Evolutionary conservation across 1,140 invertebrate genomes (phyloP).

Genomic region (Belonocnema kinseyi): DNA sequence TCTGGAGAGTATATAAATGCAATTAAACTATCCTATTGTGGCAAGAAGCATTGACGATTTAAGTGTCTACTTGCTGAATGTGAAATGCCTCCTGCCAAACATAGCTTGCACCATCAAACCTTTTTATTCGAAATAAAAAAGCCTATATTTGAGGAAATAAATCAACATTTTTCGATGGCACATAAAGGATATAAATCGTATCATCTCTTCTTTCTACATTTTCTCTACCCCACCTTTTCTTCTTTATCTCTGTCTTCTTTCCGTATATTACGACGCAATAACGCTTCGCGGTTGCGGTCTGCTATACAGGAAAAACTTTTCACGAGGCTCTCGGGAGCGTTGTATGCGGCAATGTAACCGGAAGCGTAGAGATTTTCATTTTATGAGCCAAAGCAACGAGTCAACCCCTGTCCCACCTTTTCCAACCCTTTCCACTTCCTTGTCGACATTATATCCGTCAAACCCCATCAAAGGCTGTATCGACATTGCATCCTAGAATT

Average conservation of each 20-base stretch:
- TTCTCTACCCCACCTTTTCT: background rate
- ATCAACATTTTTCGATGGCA: background rate
- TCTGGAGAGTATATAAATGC: too few relatives aligned
- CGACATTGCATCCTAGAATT: slow-evolving; percentile 17
- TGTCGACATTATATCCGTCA: slow-evolving; percentile 40
- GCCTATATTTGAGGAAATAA: background rate
- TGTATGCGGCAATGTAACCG: slow-evolving; percentile 47
- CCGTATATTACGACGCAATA: slow-evolving; percentile 45
- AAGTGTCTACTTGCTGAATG: too few relatives aligned
- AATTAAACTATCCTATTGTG: too few relatives aligned
- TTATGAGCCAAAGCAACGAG: slow-evolving; percentile 46
- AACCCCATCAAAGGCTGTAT: slow-evolving; percentile 51
- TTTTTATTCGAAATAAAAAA: background rate
- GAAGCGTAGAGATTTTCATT: slow-evolving; percentile 56
- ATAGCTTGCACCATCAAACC: background rate
- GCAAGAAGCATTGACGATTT: too few relatives aligned
- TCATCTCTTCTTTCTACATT: background rate
- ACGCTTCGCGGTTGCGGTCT: slow-evolving; percentile 52
- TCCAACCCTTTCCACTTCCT: slow-evolving; percentile 13
- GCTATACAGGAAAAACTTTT: slow-evolving; percentile 43
- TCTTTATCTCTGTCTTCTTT: background rate
- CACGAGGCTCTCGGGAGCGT: slow-evolving; percentile 43
- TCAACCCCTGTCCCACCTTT: slow-evolving; percentile 15
- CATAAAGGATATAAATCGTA: background rate
- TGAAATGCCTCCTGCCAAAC: too few relatives aligned